Evolutionary conservation across 1,140 invertebrate genomes (phyloP).

Genomic region (Drosophila hydei): DNA sequence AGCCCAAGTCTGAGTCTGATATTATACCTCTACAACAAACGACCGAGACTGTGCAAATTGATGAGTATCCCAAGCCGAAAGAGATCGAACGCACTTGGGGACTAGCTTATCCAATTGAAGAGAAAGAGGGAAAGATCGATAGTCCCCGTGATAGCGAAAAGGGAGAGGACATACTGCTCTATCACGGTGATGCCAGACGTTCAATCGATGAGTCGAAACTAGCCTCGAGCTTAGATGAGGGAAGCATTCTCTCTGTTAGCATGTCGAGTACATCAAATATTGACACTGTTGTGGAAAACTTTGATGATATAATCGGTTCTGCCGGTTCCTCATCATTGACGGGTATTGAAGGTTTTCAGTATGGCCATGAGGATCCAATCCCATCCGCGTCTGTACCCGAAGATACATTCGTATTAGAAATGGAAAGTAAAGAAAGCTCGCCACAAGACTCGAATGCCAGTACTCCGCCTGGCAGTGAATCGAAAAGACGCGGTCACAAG

Average conservation of each 20-base stretch:
- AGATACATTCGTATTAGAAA: slow-evolving; percentile 71
- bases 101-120: slow-evolving; percentile 69
- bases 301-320: slow-evolving; percentile 85
- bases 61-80: slow-evolving; percentile 77
- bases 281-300: slow-evolving; percentile 86
- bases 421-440: slow-evolving; percentile 85
- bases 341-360: slow-evolving; percentile 76
- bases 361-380: slow-evolving; percentile 82
- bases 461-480: slow-evolving; percentile 86
- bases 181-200: slow-evolving; percentile 64
- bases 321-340: slow-evolving; percentile 83
- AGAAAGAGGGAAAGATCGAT: slow-evolving; percentile 60
- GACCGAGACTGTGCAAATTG: slow-evolving; percentile 51
- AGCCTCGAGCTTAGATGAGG: slow-evolving; percentile 86
- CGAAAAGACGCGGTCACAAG: slow-evolving; percentile 85
- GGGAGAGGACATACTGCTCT: slow-evolving; percentile 73
- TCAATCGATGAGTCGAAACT: slow-evolving; percentile 83
- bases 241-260: slow-evolving; percentile 85
- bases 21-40: slow-evolving; percentile 31
- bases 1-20: slow-evolving; percentile 85
- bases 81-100: slow-evolving; percentile 77
- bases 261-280: slow-evolving; percentile 86
- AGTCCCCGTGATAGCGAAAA: slow-evolving; percentile 66
- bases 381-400: slow-evolving; percentile 61
- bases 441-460: slow-evolving; percentile 79